phyloP scores from a whole-genome alignment of 1,140 invertebrate species.

The Callitettix versicolor region DNA sequence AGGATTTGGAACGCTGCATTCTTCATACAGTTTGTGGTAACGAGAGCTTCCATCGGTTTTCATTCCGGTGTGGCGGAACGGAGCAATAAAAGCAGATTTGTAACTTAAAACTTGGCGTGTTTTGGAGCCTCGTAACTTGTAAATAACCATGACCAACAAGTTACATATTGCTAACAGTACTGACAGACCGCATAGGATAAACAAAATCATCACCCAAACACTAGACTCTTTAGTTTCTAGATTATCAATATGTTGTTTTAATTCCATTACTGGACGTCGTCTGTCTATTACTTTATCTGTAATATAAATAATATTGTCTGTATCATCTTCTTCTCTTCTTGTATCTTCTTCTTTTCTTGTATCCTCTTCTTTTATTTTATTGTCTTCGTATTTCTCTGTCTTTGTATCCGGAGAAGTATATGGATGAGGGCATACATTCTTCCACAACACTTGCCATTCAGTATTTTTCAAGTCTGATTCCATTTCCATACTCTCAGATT shows the following conservation, averaged over 20 bases:
- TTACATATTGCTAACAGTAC: constrained; percentile 2
- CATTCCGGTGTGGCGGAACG: constrained; percentile 12
- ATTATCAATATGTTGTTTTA: too few species aligned
- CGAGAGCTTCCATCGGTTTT: constrained; percentile 16
- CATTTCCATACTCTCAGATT: constrained; percentile 4
- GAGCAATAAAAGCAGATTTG: constrained; percentile 5
- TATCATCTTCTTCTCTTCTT: too few species aligned
- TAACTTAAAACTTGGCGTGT: not conserved
- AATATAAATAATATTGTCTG: too few species aligned
- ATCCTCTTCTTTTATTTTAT: too few species aligned
- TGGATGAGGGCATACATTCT: not conserved
- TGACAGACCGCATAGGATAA: constrained; percentile 3
- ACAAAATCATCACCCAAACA: constrained; percentile 1
- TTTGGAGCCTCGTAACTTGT: constrained; percentile 2
- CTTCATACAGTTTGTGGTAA: constrained; percentile 27
- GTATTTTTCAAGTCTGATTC: constrained; percentile 7
- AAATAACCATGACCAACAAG: not conserved
- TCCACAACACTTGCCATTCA: constrained; percentile 16
- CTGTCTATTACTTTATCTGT: too few species aligned
- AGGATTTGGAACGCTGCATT: constrained; percentile 23
- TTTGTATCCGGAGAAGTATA: too few species aligned
- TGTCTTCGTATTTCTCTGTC: too few species aligned
- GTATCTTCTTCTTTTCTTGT: too few species aligned
- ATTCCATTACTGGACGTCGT: too few species aligned
- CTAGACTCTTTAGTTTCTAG: not conserved